Base-by-base conservation (phyloP, 2,888 invertebrate species). In the Drosophila paranaensis region DNA sequence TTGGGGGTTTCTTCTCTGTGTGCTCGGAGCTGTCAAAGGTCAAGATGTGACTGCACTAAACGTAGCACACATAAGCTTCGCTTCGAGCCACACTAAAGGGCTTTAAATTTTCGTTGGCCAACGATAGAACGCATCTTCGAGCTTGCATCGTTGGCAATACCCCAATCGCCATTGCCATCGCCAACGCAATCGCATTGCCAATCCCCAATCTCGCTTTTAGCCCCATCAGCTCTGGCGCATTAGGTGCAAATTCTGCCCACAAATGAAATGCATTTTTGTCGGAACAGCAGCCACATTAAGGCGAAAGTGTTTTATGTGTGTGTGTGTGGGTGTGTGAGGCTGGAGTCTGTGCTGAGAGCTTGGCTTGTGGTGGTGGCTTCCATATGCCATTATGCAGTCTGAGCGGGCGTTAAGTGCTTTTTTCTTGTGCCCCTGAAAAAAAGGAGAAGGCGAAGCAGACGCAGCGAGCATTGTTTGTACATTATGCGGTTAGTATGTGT, bases 201-300 rank as follows among this genome's bases (percentile, higher is more conserved):
- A 55, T 53, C 65, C 57, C 62, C 81, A 70, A 66, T 46, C 51
- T 65, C 82, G 62, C 50, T 69, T 71, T 60, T 40, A n/a, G 40
- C 65, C 54, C 55, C 57, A 56, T 57, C 57, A 54, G 48, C 66
- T 43, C 63, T 73, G 78, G 67, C 66, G 82, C 89, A 84, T 84
- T 84, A 84, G 88, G 48, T 69, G 77, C 67, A 74, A 77, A 58
- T 60, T 78, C 57, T 46, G 60, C 63, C 54, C 80, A 63, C 81
- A 86, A 83, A 80, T 83, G 72, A 83, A 86, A 77, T 71, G 89
- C 89, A 84, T 71, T 89, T 89, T 89, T 72, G 70, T 55, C 82
- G 63, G 63, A 71, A 66, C 68, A 62, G 35, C 71, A 60, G 70
- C 63, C 71, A 56, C 88, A 87, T 87, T 87, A 71, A 69, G 71